Base-by-base conservation (phyloP, 2,888 invertebrate genomes). In the Digitonthophagus gazella region DNA sequence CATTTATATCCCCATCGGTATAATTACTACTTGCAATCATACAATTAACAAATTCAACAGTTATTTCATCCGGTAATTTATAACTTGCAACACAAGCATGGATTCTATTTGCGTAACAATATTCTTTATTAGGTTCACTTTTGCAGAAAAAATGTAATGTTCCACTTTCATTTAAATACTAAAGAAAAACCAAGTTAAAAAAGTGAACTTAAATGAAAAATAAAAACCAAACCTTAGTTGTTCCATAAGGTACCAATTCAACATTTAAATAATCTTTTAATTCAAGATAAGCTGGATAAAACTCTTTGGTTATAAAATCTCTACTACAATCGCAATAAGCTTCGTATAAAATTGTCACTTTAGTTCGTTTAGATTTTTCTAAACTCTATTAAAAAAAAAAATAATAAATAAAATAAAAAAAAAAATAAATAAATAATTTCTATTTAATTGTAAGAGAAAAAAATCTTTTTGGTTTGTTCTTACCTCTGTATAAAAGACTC, bases 271-370 rank as follows among this genome's bases (percentile, higher is more conserved):
- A 75, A 20, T 80, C 75, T 64, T 78, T 78, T 44, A 85, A 73
- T 14, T 68, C 61, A 56, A 74, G 67, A 54, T 84, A 85, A 0
- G 80, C 77, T 0, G 86, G 84, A 56, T 79, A 76, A 3, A 87
- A 77, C 74, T 87, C 85, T 1, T 79, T 74, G 0, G 70, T 80
- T 19, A 87, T 80, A 73, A 86, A 87, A 18, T 74, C 72, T 2
- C 81, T 81, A 72, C 87, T 86, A 76, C 86, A 86, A 0, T 84
- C 83, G 74, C 88, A 88, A 14, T 86, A 77, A 1, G 85, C 80
- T 77, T 87, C 88, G 74, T 87, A 88, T 76, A 85, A 87, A 8
- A 88, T 80, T 0, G 82, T 80, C 1, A 87, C 82, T 1, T 79
- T 77, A n/a, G n/a, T n/a, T n/a, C n/a, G 8, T 55, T 55, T 55